Evolutionary conservation across 2,797 vertebrate genomes (phyloP), one percentile per base, ranked within the genome.

Genomic region (Pipistrellus pipistrellus): DNA sequence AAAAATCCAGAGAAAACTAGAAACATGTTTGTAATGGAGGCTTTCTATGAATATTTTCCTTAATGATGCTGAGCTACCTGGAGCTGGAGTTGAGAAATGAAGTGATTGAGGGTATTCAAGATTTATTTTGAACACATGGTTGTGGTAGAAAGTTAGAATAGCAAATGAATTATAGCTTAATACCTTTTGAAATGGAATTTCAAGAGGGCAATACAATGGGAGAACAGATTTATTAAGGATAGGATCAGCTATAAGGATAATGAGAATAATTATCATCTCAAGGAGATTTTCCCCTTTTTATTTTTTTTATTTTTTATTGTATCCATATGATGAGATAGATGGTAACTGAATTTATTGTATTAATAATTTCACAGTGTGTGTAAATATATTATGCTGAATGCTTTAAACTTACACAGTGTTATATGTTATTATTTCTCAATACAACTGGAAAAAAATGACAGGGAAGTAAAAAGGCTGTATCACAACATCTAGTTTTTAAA

Each of bases 191-290:
- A 86, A 78, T 69, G 1, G 81, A 83, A 57, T 64, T 2, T 21
- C 5, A 30, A 38, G 20, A 20, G 8, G 3, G 0, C 0, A 0
- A 18, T 18, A 18, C 44, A 20, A 1, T 23, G 21, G 48, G 35
- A 84, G 15, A 75, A 44, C 1, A 51, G 14, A 23, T 13, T 35
- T 3, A 32, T 9, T 62, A 46, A 85, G 25, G 1, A n/a, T 6
- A 32, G 1, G 11, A 2, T 35, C 38, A 44, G 1, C 15, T 25
- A 21, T 30, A 78, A 83, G 12, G 7, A 2, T n/a, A 30, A 35
- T 9, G 12, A 57, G 0, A 57, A 8, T 4, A 21, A 57, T 3
- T 35, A 23, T 48, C 18, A 48, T 83, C 30, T 23, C 30, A 48
- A 48, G 30, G 20, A 10, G 13, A 25, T 25, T 41, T 48, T 15